Base-by-base conservation (phyloP, 2,888 invertebrate species). In the Cylloceria caligata region DNA sequence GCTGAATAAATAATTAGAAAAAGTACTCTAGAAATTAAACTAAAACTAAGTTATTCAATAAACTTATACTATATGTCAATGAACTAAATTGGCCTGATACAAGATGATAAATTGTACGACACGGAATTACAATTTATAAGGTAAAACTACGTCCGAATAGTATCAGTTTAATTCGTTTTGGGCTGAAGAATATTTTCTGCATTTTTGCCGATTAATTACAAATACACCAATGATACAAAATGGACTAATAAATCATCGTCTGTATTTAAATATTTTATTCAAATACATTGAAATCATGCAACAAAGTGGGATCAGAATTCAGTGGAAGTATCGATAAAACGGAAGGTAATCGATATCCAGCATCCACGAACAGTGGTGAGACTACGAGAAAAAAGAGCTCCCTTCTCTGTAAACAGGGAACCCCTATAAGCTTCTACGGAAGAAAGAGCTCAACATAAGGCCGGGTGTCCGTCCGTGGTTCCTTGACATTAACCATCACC, bases 381-480 rank as follows among this genome's bases (percentile, higher is more conserved):
- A 34, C 36, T 36, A n/a, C n/a, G n/a, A 64, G 45, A 57, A 77
- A 74, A 64, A 57, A 45, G 30, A 21, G 2, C 45, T 60, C 57
- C 45, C 60, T 19, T 27, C 36, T 3, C 36, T 16, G 21, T 13
- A 49, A 52, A 27, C 49, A 57, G 74, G 65, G 74, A 82, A 78
- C 81, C 81, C 78, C 71, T 78, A 78, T 65, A 78, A 78, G 74
- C 73, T 60, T 16, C 68, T 3, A 52, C 71, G 64, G 47, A 45
- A 55, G 77, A 71, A 68, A 81, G 57, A 77, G 62, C 57, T 52
- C 60, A 62, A 83, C 82, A 81, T 73, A 83, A 76, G 83, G 83
- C 78, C 82, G 74, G 77, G 81, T 81, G 80, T 80, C 86, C 83
- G 85, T 83, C 81, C 86, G 85, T 86, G 82, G 83, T 86, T 85